phyloP scores from a whole-genome alignment of 2,888 invertebrate species.

The Troilus luridus region DNA sequence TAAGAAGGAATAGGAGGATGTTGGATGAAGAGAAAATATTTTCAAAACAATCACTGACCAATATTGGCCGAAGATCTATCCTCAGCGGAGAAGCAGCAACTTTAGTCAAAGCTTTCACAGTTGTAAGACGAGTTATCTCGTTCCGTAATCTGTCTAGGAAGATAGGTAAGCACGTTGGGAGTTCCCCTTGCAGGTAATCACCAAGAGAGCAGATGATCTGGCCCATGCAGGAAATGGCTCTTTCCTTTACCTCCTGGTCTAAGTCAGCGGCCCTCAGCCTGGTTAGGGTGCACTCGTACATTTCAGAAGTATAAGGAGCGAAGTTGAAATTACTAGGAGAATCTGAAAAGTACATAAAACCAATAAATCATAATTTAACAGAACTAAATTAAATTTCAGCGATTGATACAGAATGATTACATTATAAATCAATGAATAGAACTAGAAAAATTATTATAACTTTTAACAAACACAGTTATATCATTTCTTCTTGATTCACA shows the following conservation, averaged over 20 bases:
- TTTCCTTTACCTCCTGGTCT: conserved; percentile 99
- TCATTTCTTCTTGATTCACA: too few relatives aligned
- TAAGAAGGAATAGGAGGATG: too few relatives aligned
- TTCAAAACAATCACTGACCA: conserved; percentile 72
- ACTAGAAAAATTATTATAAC: neutral
- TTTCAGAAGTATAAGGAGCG: conserved; percentile 81
- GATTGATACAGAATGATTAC: neutral
- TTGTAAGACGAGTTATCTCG: conserved; percentile 96
- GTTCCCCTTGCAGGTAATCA: conserved; percentile 74
- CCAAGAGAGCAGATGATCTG: conserved; percentile 90
- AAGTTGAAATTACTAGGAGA: conserved; percentile 78
- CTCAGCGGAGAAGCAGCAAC: conserved; percentile 91
- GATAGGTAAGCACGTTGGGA: conserved; percentile 90
- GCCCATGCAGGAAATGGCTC: conserved; percentile 97
- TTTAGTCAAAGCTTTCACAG: conserved; percentile 95
- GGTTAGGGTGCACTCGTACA: conserved; percentile 88
- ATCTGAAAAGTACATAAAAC: conserved; percentile 66
- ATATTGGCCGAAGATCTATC: conserved; percentile 85
- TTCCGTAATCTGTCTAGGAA: conserved; percentile 95
- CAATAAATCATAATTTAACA: too few relatives aligned
- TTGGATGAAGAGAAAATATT: neutral
- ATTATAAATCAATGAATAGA: neutral
- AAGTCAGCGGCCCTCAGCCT: conserved; percentile 95
- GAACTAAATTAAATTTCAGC: neutral
- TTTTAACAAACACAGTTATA: too few relatives aligned